Evolutionary conservation across 2,113 vertebrate species (phyloP).

Genomic region (Paradoxurus hermaphroditus): DNA sequence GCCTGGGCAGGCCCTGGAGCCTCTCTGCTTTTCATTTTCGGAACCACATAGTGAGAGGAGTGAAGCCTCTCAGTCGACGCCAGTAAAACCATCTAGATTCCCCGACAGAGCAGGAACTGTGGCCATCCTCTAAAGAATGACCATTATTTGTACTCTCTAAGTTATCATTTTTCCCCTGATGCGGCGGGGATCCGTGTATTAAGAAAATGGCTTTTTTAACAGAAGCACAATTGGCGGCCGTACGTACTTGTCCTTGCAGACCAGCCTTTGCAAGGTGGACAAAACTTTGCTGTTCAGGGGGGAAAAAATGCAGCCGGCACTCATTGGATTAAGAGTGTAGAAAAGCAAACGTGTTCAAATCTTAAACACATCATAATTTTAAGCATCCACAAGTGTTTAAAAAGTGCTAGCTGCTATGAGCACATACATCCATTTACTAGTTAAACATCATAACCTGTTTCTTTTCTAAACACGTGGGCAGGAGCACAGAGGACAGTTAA

Average conservation of each 20-base stretch:
- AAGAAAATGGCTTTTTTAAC: background rate
- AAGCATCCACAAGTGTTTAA: conserved; percentile 86
- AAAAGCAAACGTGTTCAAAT: conserved; percentile 85
- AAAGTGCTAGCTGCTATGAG: conserved; percentile 85
- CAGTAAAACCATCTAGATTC: background rate
- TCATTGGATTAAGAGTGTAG: conserved; percentile 86
- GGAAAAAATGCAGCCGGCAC: conserved; percentile 67
- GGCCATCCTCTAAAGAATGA: conserved; percentile 22
- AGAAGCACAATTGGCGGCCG: background rate
- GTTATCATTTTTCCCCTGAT: background rate
- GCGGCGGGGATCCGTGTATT: background rate
- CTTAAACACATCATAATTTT: conserved; percentile 90
- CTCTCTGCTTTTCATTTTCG: conserved; percentile 30
- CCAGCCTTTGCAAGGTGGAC: conserved; percentile 53
- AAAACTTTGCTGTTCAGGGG: conserved; percentile 69
- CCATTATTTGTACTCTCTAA: background rate
- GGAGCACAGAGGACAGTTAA: conserved; percentile 84
- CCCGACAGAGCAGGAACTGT: background rate
- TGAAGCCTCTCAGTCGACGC: background rate
- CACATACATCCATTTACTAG: conserved; percentile 83
- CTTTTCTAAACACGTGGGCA: conserved; percentile 83
- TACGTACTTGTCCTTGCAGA: background rate
- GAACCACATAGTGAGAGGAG: background rate
- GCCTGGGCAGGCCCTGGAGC: background rate
- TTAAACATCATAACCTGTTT: conserved; percentile 89